Percentiles rank a stretch among this genome's conserved stretches.
Conservation (phyloP, 2,888 invertebrate genomes). For the Tromatobia lineatoria region DNA sequence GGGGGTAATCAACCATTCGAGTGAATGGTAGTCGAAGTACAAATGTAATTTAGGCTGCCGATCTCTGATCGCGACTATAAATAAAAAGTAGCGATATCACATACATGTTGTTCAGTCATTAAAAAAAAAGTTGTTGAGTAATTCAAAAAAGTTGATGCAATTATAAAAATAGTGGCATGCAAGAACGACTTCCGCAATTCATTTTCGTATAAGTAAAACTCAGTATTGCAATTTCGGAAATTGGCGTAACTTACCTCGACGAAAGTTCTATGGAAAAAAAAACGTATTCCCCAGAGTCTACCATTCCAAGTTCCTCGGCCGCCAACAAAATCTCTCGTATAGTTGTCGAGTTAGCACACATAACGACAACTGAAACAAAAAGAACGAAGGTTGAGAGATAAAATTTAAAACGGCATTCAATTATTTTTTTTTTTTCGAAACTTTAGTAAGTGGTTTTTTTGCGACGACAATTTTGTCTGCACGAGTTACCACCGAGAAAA, state of each 20-base stretch:
- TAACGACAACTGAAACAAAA: constrained; percentile 94
- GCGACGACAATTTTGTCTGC: neutral
- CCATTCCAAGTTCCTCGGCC: constrained; percentile 98
- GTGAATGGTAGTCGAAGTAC: no score
- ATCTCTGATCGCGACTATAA: no score
- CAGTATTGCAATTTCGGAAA: neutral
- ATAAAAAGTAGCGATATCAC: no score
- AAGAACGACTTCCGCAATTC: neutral
- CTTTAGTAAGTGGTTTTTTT: neutral
- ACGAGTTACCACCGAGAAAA: neutral
- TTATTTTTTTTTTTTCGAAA: neutral
- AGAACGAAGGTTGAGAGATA: neutral
- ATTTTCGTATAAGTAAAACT: neutral
- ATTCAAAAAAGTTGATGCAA: no score
- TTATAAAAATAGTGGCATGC: no score
- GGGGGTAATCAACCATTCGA: no score
- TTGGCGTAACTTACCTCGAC: constrained; percentile 91
- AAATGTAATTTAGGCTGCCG: no score
- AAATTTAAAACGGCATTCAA: constrained; percentile 10
- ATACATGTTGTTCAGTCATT: no score
- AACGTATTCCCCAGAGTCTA: constrained; percentile 98
- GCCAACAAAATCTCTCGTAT: constrained; percentile 97
- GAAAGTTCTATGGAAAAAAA: constrained; percentile 99
- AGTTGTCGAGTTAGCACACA: constrained; percentile 96
- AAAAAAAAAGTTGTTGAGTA: no score